Percentiles rank a stretch among this genome's conserved stretches.
phyloP scores from a whole-genome alignment of 2,888 invertebrate genomes.

The Cheilosia vulpina region DNA sequence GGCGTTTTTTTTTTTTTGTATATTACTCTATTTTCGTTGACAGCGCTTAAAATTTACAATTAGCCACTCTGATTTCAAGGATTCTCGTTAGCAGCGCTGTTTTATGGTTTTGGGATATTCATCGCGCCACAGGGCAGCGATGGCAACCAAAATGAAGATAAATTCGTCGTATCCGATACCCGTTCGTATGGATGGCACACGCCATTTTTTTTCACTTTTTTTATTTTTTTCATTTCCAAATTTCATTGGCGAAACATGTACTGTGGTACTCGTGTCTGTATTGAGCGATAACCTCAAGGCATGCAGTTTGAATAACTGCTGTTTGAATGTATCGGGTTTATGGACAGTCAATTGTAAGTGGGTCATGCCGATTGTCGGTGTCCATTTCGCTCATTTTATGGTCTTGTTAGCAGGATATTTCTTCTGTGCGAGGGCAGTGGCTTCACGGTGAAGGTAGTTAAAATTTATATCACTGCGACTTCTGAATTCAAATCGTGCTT shows the following conservation, averaged over 20 bases:
- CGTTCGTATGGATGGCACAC: conserved; percentile 35
- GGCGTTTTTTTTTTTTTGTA: neutral
- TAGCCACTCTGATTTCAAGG: conserved; percentile 62
- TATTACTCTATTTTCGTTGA: conserved; percentile 57
- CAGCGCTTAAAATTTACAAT: conserved; percentile 71
- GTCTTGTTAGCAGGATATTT: conserved; percentile 6
- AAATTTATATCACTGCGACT: conserved; percentile 5
- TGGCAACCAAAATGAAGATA: neutral
- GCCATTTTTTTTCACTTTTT: conserved; percentile 40
- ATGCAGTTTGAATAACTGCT: neutral
- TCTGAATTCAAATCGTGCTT: neutral
- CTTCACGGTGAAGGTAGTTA: neutral
- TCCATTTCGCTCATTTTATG: conserved; percentile 3
- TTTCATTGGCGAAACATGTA: neutral
- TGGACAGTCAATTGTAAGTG: conserved; percentile 45
- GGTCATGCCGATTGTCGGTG: conserved; percentile 43
- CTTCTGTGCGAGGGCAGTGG: neutral
- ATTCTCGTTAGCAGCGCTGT: conserved; percentile 20
- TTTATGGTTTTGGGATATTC: conserved; percentile 26
- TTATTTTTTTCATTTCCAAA: conserved; percentile 17
- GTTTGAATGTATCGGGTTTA: neutral
- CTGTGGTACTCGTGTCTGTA: neutral
- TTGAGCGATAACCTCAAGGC: neutral
- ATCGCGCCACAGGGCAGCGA: conserved; percentile 19
- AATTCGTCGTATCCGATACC: neutral